phyloP scores from a whole-genome alignment of 2,888 invertebrate species.

The Geophilus truncorum region DNA sequence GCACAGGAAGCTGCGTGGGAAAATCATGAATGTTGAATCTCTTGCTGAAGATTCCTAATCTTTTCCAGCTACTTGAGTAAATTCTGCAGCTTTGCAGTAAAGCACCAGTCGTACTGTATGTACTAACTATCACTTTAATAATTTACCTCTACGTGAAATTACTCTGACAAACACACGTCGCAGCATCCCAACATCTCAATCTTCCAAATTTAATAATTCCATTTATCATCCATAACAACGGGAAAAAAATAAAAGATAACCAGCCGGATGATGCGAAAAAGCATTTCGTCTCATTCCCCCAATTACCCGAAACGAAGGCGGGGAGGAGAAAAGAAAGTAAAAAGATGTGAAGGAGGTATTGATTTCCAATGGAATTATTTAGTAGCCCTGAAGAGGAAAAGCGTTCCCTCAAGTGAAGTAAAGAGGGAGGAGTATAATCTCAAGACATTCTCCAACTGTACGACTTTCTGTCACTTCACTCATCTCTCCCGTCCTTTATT shows the following conservation, averaged over 20 bases:
- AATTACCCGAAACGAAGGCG: not conserved
- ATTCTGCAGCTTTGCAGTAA: too few species aligned
- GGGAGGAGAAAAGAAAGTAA: not conserved
- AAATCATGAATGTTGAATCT: too few species aligned
- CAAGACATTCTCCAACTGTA: constrained; percentile 6
- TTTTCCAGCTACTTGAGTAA: too few species aligned
- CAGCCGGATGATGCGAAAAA: not conserved
- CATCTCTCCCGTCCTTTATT: constrained; percentile 11
- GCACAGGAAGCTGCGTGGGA: too few species aligned
- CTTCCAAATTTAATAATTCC: not conserved
- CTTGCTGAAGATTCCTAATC: too few species aligned
- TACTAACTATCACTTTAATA: too few species aligned
- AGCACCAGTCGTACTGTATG: too few species aligned
- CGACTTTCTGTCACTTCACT: constrained; percentile 23
- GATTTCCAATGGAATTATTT: constrained; percentile 25
- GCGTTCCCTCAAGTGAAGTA: not conserved
- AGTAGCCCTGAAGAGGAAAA: constrained; percentile 27
- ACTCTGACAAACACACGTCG: too few species aligned
- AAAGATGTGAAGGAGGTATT: constrained; percentile 15
- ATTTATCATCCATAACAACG: too few species aligned
- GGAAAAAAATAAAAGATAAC: not conserved
- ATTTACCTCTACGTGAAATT: too few species aligned
- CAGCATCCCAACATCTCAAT: too few species aligned
- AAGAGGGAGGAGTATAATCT: not conserved
- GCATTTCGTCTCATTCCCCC: not conserved